phyloP scores from a whole-genome alignment of 2,888 invertebrate species.

The Vandiemenella viatica region DNA sequence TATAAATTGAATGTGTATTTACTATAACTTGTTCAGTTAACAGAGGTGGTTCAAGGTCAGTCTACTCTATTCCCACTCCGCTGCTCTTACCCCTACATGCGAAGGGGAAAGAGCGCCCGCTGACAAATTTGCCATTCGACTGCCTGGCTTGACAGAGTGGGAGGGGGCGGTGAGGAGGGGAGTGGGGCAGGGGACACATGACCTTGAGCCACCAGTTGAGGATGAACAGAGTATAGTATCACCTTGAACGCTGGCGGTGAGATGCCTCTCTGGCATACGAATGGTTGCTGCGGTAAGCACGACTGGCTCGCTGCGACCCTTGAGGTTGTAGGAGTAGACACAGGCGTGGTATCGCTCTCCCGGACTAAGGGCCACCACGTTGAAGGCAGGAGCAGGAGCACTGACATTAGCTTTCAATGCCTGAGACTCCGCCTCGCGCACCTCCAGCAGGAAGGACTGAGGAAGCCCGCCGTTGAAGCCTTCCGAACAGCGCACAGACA shows the following conservation, averaged over 20 bases:
- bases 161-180: no score
- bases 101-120: no score
- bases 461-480: conserved; percentile 83
- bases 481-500: conserved; percentile 66
- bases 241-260: conserved; percentile 33
- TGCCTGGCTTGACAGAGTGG: no score
- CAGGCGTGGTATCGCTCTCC: conserved; percentile 58
- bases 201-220: no score
- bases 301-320: conserved; percentile 70
- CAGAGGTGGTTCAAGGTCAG: no score
- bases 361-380: conserved; percentile 51
- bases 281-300: conserved; percentile 66
- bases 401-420: conserved; percentile 62
- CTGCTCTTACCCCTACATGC: no score
- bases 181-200: no score
- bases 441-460: conserved; percentile 71
- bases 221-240: no score
- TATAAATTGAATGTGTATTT: no score
- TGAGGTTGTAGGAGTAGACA: conserved; percentile 65
- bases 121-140: no score
- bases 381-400: conserved; percentile 62
- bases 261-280: conserved; percentile 69
- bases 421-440: conserved; percentile 39
- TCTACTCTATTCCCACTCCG: no score
- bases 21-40: no score